Evolutionary conservation across 2,113 vertebrate genomes (phyloP), one percentile per base, ranked within the genome.

Genomic region (Poeciliopsis turrubarensis): DNA sequence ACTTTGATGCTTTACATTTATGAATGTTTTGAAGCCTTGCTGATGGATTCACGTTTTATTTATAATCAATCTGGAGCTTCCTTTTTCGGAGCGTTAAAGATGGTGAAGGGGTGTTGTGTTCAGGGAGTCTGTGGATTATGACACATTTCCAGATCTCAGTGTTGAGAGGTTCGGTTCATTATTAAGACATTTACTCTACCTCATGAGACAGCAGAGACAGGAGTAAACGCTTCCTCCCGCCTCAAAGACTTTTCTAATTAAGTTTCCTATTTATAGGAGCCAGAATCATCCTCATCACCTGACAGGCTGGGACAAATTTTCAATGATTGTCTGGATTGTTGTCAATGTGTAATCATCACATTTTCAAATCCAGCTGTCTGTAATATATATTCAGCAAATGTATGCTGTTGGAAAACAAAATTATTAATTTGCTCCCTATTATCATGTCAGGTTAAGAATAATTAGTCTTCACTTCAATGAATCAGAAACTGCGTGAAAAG

Each of bases 221-320:
- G 73, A 70, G 68, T 69, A 76, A 51, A 74, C 2, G 19, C 41
- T 69, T 41, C 70, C 70, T 85, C 75, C 82, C 78, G 61, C 44
- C 30, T 70, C 71, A 39, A 73, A 72, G 27, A 57, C 65, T 71
- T 86, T 57, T 71, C 75, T 84, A 83, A 89, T 87, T 72, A 82
- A 70, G 75, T 72, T 72, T 65, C 51, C 25, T 17, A 31, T 76
- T 79, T 64, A 81, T 8, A 25, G 65, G 25, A 75, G 39, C 39
- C 74, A 71, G 67, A 63, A 37, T 66, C 14, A 1, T 8, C 44
- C 70, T 75, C 27, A 68, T 75, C 68, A 65, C 4, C 73, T 63
- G 41, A 80, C 80, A 68, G 70, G 69, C 61, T 54, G 61, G 15
- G 64, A 11, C 64, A 44, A 51, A 51, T 68, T 60, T 70, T 71